These are phyloP conservation scores for Ophiothrix spiculata DNA, from an alignment of 35 echinoderm and acorn worm species.

Conservation along the genomic window DNA sequence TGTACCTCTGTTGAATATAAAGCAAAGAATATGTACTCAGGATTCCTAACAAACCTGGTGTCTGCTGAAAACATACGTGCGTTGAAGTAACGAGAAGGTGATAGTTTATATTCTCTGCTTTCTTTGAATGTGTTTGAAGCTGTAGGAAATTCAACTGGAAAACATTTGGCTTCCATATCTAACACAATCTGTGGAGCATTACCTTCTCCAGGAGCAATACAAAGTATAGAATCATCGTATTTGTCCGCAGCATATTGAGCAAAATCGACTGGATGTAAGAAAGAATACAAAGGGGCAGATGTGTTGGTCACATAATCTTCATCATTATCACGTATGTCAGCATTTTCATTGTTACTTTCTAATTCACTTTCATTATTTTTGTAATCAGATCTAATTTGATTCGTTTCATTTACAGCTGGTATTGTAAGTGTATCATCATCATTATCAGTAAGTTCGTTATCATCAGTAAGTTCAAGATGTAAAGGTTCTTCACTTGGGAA, in stretches of 20 bases:
- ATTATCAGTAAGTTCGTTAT: too few relatives aligned
- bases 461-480: too few relatives aligned
- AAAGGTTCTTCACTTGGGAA: too few relatives aligned
- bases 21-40: slow-evolving; percentile 59
- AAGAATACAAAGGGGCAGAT: neutral
- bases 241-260: slow-evolving; percentile 1
- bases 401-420: neutral
- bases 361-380: too few relatives aligned
- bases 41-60: slow-evolving; percentile 56
- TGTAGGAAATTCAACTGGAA: slow-evolving; percentile 42
- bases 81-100: slow-evolving; percentile 47
- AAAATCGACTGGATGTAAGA: slow-evolving; percentile 3
- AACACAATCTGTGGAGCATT: slow-evolving; percentile 64
- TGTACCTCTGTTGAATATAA: slow-evolving; percentile 50
- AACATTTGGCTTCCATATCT: slow-evolving; percentile 43
- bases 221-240: slow-evolving; percentile 23
- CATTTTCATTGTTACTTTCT: neutral
- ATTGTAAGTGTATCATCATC: too few relatives aligned
- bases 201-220: slow-evolving; percentile 65
- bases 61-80: slow-evolving; percentile 45
- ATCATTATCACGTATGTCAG: neutral
- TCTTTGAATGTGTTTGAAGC: slow-evolving; percentile 41
- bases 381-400: neutral
- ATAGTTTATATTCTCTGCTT: slow-evolving; percentile 25
- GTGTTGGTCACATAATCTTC: slow-evolving; percentile 4